Base-by-base conservation (phyloP, 2,888 invertebrate genomes). In the Lamellibrachia columna region DNA sequence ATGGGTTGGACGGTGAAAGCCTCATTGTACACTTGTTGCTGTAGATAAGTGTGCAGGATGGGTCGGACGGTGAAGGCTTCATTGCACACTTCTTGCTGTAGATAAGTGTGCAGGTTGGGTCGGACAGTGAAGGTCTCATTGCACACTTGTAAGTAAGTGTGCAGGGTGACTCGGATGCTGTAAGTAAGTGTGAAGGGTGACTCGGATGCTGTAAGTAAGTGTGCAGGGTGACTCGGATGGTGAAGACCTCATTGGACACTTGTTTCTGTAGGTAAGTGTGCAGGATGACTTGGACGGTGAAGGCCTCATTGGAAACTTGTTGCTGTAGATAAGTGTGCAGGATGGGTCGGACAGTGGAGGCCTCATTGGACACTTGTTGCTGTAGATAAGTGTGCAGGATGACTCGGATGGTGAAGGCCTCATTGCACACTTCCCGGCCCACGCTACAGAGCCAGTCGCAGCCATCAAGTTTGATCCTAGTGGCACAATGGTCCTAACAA, bases 381-480 rank as follows among this genome's bases (percentile, higher is more conserved):
- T 94, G 94, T 91, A 96, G 96, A 97, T 98, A 93, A 96, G 96
- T 93, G 97, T 97, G 91, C 97, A 97, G 93, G 97, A 97, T 92
- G 97, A 96, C 93, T 95, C 94, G 93, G 96, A 97, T 2, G 97
- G 97, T 94, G 98, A 98, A 95, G 96, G 96, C 0, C 94, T 96
- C 28, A 94, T 96, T 11, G 96, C 96, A 22, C 96, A 96, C 92
- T 96, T 96, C 94, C 96, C 95, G 98, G 99, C 94, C 98, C 99
- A 96, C 94, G 96, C 96, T n/a, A 98, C 98, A 95, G 97, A 97
- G 93, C 96, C 99, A 3, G 97, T 99, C 92, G 98, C 98, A 90
- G 98, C 98, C 58, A 97, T 99, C 97, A 97, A 98, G 95, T 99
- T 99, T 96, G 99, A 99, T 97, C 98, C 98, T 91, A 98, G 98